Conservation (phyloP, 2,113 vertebrate species). For the Taxidea taxus region DNA sequence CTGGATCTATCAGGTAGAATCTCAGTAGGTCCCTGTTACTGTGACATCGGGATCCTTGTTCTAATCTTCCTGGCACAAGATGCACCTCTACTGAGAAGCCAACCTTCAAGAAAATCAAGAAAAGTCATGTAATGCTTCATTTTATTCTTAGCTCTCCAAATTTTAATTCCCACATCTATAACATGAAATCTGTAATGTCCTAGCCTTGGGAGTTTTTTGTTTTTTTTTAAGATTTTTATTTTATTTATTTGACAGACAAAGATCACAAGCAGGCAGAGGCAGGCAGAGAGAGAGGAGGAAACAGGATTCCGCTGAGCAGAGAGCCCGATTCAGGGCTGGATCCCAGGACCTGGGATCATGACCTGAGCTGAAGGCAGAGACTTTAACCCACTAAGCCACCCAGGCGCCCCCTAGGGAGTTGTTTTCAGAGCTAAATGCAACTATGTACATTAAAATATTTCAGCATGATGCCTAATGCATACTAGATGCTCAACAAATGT, state of each 20-base stretch:
- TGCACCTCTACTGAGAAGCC: background rate
- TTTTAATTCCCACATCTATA: background rate
- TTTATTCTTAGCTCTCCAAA: background rate
- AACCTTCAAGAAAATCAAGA: background rate
- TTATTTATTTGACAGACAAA: too few species aligned
- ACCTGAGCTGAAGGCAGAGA: too few species aligned
- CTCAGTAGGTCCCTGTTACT: background rate
- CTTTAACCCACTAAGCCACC: too few species aligned
- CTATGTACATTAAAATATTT: background rate
- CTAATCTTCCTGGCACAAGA: background rate
- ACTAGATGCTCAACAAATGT: background rate
- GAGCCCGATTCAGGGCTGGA: too few species aligned
- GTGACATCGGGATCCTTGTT: background rate
- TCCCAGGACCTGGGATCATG: too few species aligned
- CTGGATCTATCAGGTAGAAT: background rate
- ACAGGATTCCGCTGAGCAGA: too few species aligned
- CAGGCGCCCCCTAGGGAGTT: background rate
- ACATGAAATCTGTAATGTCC: background rate
- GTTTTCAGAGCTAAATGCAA: background rate
- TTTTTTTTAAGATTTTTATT: too few species aligned
- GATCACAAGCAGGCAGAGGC: too few species aligned
- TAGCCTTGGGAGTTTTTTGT: background rate
- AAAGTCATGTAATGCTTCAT: background rate
- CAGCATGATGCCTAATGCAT: background rate
- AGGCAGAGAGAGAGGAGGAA: too few species aligned